Conservation (phyloP, 1,140 invertebrate genomes). For the Diachasmimorpha longicaudata region DNA sequence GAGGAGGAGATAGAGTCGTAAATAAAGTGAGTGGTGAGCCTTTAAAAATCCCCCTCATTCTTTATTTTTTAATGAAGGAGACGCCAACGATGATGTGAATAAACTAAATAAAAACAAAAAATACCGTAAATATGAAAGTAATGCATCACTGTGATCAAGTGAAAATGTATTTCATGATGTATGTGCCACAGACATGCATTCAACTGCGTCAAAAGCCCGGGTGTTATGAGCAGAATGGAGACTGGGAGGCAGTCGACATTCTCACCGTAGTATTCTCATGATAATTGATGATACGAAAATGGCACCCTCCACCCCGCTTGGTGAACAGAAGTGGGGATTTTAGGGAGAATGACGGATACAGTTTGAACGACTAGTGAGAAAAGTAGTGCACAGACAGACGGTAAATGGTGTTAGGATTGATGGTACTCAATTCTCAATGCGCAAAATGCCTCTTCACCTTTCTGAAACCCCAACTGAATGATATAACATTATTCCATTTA, state of each 20-base stretch:
- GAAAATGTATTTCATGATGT: not conserved
- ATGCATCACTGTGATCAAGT: not conserved
- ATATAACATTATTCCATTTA: constrained; percentile 33
- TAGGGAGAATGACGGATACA: not conserved
- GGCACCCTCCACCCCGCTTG: not conserved
- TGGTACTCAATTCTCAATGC: constrained; percentile 33
- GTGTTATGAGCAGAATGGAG: not conserved
- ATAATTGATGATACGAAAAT: constrained; percentile 19
- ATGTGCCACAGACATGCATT: constrained; percentile 1
- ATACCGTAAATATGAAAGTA: not conserved
- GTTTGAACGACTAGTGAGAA: not conserved
- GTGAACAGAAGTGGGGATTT: too few species aligned
- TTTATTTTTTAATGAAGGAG: not conserved
- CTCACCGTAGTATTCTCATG: not conserved
- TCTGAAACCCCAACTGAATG: not conserved
- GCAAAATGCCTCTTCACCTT: constrained; percentile 30
- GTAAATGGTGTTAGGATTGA: constrained; percentile 28
- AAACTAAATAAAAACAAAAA: not conserved
- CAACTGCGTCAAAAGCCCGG: not conserved
- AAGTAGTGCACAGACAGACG: not conserved
- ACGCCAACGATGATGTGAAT: not conserved
- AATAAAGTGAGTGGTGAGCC: not conserved
- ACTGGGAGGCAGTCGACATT: constrained; percentile 8
- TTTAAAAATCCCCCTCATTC: not conserved
- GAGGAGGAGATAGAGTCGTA: not conserved